Base-by-base conservation (phyloP, 2,113 vertebrate genomes). In the Conger conger region DNA sequence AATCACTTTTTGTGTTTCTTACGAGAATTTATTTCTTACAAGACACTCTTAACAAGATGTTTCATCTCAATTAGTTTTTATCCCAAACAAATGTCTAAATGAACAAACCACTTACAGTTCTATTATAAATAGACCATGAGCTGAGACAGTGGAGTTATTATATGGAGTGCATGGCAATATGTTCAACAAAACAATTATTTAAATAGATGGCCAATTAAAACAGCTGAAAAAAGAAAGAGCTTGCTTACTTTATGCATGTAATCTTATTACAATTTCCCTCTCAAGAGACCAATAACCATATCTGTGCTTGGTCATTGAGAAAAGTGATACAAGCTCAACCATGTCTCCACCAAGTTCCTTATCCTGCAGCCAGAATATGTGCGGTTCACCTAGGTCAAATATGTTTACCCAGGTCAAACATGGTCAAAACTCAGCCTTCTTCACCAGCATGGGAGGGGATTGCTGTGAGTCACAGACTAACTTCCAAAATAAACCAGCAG, bases 391-490 rank as follows among this genome's bases (percentile, higher is more conserved):
- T 36, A 68, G 40, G 50, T 79, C 83, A 80, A 20, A 40, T 57
- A 76, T 35, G 6, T n/a, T 86, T 73, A 35, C 80, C 79, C 42
- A 68, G 40, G 50, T 79, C 83, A 80, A 20, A 40, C 76, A 76
- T 35, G 6, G 38, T 86, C 63, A 35, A 84, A 78, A 84, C 79
- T 82, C 78, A 83, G 33, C 79, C 86, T 23, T 76, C 38, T 37
- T 33, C 79, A 40, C 38, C 68, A 73, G 68, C 68, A 33, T 33
- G n/a, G 27, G n/a, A 73, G n/a, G 57, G 27, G n/a, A 33, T 33
- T 73, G 68, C 68, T 33, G n/a, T 73, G n/a, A 73, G 68, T 33
- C 1, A 73, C 6, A 30, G 27, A 30, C 9, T 33, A 73, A 30
- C 68, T 30, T 73, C 68, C 68, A 73, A 73, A 13, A 63, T 27